phyloP scores from a whole-genome alignment of 1,140 invertebrate species.

The Glossosoma conforme region DNA sequence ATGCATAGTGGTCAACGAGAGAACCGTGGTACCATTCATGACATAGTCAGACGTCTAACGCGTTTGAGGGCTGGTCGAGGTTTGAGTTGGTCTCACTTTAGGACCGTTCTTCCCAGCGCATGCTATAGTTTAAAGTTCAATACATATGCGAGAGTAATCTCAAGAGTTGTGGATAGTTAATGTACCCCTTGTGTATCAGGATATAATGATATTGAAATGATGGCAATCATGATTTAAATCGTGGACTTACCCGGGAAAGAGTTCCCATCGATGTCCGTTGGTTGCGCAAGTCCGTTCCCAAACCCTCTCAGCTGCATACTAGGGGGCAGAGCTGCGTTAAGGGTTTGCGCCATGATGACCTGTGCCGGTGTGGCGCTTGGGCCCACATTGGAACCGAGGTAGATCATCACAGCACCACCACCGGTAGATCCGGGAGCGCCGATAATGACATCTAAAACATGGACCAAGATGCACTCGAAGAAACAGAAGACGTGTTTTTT shows the following conservation, averaged over 20 bases:
- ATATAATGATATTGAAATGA: too few relatives aligned
- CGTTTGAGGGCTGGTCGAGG: too few relatives aligned
- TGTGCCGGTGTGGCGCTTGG: conserved; percentile 35
- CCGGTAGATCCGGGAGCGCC: conserved; percentile 47
- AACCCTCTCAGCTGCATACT: conserved; percentile 43
- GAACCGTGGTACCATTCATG: too few relatives aligned
- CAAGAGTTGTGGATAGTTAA: too few relatives aligned
- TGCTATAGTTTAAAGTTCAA: too few relatives aligned
- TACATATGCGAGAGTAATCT: too few relatives aligned
- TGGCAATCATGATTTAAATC: too few relatives aligned
- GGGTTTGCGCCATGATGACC: conserved; percentile 40
- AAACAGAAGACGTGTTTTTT: conserved; percentile 1
- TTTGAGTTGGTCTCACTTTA: too few relatives aligned
- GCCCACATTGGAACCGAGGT: conserved; percentile 45
- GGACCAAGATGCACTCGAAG: neutral
- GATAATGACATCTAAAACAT: conserved; percentile 44
- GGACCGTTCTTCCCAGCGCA: too few relatives aligned
- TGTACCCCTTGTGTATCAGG: too few relatives aligned
- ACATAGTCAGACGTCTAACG: too few relatives aligned
- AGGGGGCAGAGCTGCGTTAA: conserved; percentile 35
- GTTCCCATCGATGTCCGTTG: conserved; percentile 48
- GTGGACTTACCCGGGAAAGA: conserved; percentile 36
- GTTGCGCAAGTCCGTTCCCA: conserved; percentile 47
- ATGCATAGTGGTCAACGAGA: too few relatives aligned
- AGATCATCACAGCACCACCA: conserved; percentile 50